Evolutionary conservation across 2,888 invertebrate genomes (phyloP).

Genomic region (Meiosimyza platycephala): DNA sequence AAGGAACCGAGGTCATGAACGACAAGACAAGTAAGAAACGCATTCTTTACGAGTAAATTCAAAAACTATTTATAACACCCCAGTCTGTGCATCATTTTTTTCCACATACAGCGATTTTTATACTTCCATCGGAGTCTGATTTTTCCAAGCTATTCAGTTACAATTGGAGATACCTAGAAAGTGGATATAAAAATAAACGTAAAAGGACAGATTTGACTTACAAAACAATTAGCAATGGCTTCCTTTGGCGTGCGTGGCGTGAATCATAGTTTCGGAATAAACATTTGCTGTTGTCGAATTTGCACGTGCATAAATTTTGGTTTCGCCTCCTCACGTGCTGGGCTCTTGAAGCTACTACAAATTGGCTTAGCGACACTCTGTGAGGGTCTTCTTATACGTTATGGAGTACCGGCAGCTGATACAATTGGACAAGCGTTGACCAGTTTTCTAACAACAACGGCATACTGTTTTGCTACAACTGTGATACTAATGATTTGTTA

Average conservation of each 20-base stretch:
- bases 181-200: conserved; percentile 24
- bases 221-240: conserved; percentile 48
- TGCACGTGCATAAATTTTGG: conserved; percentile 84
- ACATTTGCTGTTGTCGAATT: conserved; percentile 80
- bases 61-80: conserved; percentile 36
- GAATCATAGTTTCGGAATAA: conserved; percentile 69
- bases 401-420: conserved; percentile 78
- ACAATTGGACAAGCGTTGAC: conserved; percentile 83
- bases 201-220: neutral
- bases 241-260: conserved; percentile 61
- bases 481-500: conserved; percentile 81
- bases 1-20: conserved; percentile 32
- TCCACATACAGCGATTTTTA: neutral
- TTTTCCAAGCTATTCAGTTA: conserved; percentile 34
- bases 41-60: conserved; percentile 1
- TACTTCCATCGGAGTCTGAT: neutral
- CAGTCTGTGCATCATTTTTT: conserved; percentile 2
- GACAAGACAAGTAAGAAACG: conserved; percentile 9
- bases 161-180: conserved; percentile 23
- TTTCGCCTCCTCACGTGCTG: conserved; percentile 78
- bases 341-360: conserved; percentile 80
- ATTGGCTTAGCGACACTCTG: conserved; percentile 83
- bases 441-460: conserved; percentile 83
- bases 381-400: conserved; percentile 83
- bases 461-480: conserved; percentile 83